Evolutionary conservation across 2,888 invertebrate species (phyloP), one percentile per base, ranked within the genome.

Genomic region (Drosophila buzzatii): DNA sequence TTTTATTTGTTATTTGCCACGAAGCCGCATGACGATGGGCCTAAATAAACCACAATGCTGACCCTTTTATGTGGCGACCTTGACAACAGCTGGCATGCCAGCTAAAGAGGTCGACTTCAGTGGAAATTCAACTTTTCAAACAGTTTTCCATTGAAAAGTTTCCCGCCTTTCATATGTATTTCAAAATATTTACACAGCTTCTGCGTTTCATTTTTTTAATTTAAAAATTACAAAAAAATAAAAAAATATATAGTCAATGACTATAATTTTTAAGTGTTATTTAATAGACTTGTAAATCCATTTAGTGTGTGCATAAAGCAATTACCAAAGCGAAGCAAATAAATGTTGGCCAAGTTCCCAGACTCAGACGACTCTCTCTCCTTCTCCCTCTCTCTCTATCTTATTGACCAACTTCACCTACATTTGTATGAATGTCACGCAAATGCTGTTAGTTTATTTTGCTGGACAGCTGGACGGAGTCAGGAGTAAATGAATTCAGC

Each of bases 391-490:
- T 27, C 27, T 27, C n/a, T 16, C 37, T 37, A 12, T 2, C 9
- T 31, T 23, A 42, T 42, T 0, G 2, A 10, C 16, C 14, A n/a
- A 44, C 31, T 52, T 52, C 35, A 63, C 44, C 53, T 62, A 49
- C 33, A 61, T 60, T 67, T 58, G 61, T 65, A 75, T 89, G 75
- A 68, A 57, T 73, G 77, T 81, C 87, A 85, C 85, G 87, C 71
- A 86, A 79, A 76, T 75, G 81, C 73, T 72, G 70, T 81, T 81
- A 70, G 81, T 79, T 75, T 75, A 69, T 77, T 76, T 86, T 64
- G 73, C 70, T 71, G 71, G 33, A 44, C 56, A 42, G 12, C 35
- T 18, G 18, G 14, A 14, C 56, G 20, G 5, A n/a, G 14, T 23
- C 20, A 39, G n/a, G 39, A 57, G 47, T 42, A 59, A 47, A 42